Evolutionary conservation across 2,797 vertebrate genomes (phyloP).

Genomic region (Lycodopsis pacificus): DNA sequence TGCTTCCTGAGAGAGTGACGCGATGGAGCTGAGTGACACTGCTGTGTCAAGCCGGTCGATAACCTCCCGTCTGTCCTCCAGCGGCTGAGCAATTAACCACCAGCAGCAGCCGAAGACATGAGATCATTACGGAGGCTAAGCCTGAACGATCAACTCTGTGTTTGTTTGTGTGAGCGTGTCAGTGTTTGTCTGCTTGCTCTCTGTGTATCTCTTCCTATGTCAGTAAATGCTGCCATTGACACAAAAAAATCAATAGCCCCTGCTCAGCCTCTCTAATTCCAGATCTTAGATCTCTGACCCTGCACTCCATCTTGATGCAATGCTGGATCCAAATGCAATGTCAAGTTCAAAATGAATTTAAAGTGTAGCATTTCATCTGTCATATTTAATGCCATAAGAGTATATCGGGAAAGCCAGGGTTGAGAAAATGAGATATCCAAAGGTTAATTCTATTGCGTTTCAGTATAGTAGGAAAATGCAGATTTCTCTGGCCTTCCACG

Average conservation of each 20-base stretch:
- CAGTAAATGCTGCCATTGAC: conserved; percentile 16
- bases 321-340: neutral
- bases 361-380: neutral
- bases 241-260: conserved; percentile 33
- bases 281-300: neutral
- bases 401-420: neutral
- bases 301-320: neutral
- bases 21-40: conserved; percentile 15
- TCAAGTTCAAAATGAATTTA: neutral
- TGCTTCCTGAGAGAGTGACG: neutral
- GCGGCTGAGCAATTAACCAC: conserved; percentile 53
- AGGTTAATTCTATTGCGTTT: neutral
- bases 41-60: conserved; percentile 45
- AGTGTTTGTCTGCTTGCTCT: neutral
- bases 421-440: neutral
- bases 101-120: conserved; percentile 42
- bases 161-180: conserved; percentile 1
- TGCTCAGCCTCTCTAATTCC: conserved; percentile 3
- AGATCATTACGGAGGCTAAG: conserved; percentile 50
- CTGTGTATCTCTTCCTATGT: conserved; percentile 10
- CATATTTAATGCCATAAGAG: neutral
- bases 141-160: conserved; percentile 31
- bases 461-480: neutral
- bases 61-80: conserved; percentile 21
- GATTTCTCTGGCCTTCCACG: conserved; percentile 12